Conservation (phyloP, 2,113 vertebrate species). For the Delphinus delphis region DNA sequence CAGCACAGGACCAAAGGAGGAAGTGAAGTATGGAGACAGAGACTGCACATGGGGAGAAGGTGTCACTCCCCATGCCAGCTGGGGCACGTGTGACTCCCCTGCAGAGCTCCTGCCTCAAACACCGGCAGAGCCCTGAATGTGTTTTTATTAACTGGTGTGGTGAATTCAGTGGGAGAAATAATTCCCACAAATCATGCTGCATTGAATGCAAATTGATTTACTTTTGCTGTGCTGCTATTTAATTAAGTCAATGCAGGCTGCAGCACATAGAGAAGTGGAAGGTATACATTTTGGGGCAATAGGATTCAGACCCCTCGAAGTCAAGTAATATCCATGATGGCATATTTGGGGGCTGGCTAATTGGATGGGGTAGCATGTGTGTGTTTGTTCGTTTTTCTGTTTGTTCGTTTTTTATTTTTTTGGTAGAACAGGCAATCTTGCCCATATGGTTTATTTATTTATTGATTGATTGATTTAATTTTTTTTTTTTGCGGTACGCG, state of each 20-base stretch:
- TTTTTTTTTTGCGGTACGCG: no score
- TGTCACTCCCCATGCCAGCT: no score
- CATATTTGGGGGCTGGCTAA: neutral
- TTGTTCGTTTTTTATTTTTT: neutral
- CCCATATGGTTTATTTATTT: neutral
- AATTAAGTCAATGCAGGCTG: neutral
- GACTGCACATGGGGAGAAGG: neutral
- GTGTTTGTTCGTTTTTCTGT: neutral
- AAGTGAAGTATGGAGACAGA: neutral
- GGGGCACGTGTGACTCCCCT: neutral
- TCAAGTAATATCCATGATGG: neutral
- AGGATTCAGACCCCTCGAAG: neutral
- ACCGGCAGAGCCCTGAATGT: neutral
- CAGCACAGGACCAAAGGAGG: neutral
- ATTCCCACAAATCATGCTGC: neutral
- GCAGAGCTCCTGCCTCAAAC: neutral
- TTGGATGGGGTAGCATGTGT: no score
- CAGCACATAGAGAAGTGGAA: neutral
- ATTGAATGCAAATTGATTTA: neutral
- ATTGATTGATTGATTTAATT: no score
- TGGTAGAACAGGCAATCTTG: neutral
- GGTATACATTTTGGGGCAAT: neutral
- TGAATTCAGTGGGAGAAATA: constrained; percentile 49
- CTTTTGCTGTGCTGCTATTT: neutral
- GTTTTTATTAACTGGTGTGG: neutral